These are phyloP conservation scores for Tetramorium bicarinatum DNA, from an alignment of 2,888 invertebrate species.

Conservation along the genomic window DNA sequence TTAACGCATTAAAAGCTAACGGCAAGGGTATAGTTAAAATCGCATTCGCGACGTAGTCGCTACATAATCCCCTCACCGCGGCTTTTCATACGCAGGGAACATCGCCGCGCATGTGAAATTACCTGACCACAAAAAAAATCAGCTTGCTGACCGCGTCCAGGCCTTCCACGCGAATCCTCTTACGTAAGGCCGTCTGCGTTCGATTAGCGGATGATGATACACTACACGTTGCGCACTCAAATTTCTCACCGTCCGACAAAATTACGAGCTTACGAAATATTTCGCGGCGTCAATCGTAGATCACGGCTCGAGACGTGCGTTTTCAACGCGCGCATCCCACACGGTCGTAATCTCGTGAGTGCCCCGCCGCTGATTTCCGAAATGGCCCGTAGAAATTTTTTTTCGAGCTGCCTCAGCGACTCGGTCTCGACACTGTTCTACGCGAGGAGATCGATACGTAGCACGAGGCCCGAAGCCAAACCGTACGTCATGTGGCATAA, in stretches of 20 bases:
- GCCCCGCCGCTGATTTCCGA: constrained; percentile 43
- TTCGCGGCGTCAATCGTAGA: constrained; percentile 32
- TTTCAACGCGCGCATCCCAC: constrained; percentile 5
- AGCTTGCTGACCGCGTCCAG: constrained; percentile 22
- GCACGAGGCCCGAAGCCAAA: constrained; percentile 81
- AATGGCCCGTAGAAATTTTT: constrained; percentile 56
- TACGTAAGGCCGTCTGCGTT: constrained; percentile 29
- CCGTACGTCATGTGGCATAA: constrained; percentile 70
- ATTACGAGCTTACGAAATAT: constrained; percentile 25
- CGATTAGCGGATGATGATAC: constrained; percentile 38
- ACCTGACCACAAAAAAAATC: constrained; percentile 48
- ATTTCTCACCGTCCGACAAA: constrained; percentile 8
- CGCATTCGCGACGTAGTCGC: constrained; percentile 19
- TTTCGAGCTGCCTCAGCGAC: constrained; percentile 49
- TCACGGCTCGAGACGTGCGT: neutral
- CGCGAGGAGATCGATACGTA: constrained; percentile 79
- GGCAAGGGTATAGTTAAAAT: constrained; percentile 25
- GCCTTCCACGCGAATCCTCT: constrained; percentile 12
- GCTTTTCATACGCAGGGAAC: constrained; percentile 27
- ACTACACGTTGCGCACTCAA: constrained; percentile 16
- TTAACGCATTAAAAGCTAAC: constrained; percentile 30
- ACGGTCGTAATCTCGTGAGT: constrained; percentile 26
- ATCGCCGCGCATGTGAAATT: neutral
- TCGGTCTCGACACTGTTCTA: constrained; percentile 71
- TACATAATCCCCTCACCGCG: constrained; percentile 22